A percentile compares a stretch with the other conserved stretches of the same genome.
Conservation (phyloP, 2,113 vertebrate genomes). For the Azemiops feae region DNA sequence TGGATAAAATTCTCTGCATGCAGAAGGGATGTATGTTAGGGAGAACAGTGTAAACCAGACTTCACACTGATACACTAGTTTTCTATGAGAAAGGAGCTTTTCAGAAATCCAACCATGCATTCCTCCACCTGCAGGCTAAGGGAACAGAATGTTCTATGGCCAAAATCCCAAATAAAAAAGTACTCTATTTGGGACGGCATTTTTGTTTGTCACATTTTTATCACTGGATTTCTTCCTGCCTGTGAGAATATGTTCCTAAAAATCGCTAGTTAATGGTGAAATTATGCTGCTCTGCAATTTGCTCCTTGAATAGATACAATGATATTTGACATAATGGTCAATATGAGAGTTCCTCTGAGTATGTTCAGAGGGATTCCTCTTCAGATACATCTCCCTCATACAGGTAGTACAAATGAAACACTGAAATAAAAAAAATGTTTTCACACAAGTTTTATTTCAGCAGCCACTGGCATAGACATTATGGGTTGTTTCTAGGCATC, state of each 20-base stretch:
- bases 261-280: too few species aligned
- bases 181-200: not conserved
- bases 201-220: not conserved
- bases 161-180: not conserved
- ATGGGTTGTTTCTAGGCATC: not conserved
- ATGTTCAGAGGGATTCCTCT: not conserved
- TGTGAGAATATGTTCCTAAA: not conserved
- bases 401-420: not conserved
- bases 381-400: not conserved
- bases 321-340: not conserved
- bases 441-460: not conserved
- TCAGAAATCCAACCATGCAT: not conserved
- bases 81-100: not conserved
- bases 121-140: not conserved
- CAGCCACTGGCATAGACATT: not conserved
- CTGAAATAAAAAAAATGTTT: not conserved
- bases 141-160: not conserved
- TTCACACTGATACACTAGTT: not conserved
- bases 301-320: not conserved
- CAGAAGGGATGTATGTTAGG: not conserved
- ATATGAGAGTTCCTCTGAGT: not conserved
- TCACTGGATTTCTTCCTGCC: not conserved
- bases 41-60: not conserved
- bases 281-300: not conserved
- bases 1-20: not conserved